Evolutionary conservation across 2,797 vertebrate species (phyloP), one percentile per base, ranked within the genome.

Genomic region (Bradypodion ventrale): DNA sequence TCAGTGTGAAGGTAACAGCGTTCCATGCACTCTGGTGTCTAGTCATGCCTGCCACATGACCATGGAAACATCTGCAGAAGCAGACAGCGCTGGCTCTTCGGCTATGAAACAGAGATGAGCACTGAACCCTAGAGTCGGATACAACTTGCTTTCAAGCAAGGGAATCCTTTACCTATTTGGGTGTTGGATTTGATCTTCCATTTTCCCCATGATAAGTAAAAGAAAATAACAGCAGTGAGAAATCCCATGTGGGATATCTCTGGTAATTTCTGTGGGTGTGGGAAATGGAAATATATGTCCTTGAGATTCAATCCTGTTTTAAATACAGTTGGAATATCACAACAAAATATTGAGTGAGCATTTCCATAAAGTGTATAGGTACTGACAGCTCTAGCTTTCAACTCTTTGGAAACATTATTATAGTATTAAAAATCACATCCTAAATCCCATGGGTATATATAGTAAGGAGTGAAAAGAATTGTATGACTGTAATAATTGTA

Each of bases 381-480:
- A 44, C 2, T 59, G 63, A 6, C n/a, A 52, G 25, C 29, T 40
- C 29, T 40, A 25, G n/a, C 49, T 49, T 32, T 10, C 62, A 66
- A 44, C 63, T 42, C 42, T 40, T 10, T 80, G 16, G 52, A 70
- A 59, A 56, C 37, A 25, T 40, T 56, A 13, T 70, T 37, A 32
- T 37, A 49, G 52, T 40, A 4, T 29, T 69, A 42, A 42, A 9
- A 40, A 40, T 6, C n/a, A 3, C 2, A 69, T 60, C 75, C 40
- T 80, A 40, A 37, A 46, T 25, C 16, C 23, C 40, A 19, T n/a
- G 37, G 65, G 32, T 81, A 21, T 15, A 60, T 86, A 90, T 19
- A 23, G 40, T 69, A 87, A 86, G 35, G 66, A 32, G 40, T 46
- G 62, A n/a, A 76, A 21, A 81, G 80, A 75, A 81, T 68, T 75